Base-by-base conservation (phyloP, 2,113 vertebrate genomes). In the Vidua chalybeata region DNA sequence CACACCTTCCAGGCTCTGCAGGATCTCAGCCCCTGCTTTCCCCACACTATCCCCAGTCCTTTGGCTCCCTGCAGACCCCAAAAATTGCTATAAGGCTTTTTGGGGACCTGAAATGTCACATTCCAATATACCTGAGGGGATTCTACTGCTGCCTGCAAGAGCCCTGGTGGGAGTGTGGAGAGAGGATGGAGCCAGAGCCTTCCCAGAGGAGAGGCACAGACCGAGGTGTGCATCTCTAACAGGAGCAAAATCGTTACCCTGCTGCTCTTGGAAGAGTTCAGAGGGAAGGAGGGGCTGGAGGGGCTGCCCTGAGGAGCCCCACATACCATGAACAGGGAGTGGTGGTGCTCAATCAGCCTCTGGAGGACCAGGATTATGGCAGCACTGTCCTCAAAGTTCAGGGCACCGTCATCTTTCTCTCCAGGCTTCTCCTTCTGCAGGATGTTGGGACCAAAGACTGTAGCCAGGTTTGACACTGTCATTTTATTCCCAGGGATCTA, bases 401-500 rank as follows among this genome's bases (percentile, higher is more conserved):
- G 93, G 23, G 75, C 97, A 43, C 97, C 93, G 7, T 84, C 58
- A 1, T 99, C 99, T 31, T 96, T 98, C 21, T 98, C 98, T 27
- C 96, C 96, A 43, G 95, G 96, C 33, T 92, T 93, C 41, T 99
- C 99, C 63, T 94, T 98, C 97, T 99, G 98, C 56, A 99, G 97
- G 79, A 99, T 96, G 97, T 99, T 98, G 24, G 99, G 99, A 46
- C 99, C 99, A 45, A 99, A 99, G 93, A 99, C 97, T 37, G 99
- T 98, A 1, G 99, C 99, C 97, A 99, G 94, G 95, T 99, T 99
- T 5, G 97, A 98, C 1, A 97, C 97, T 3, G 99, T 99, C 99
- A 99, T 99, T 95, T 99, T 99, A 95, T 99, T 99, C 15, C 99
- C 99, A 13, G 97, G 94, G 74, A 99, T 96, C 99, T 99, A 75